Evolutionary conservation across 1,140 invertebrate species (phyloP).

Genomic region (Zaprionus kolodkinae): DNA sequence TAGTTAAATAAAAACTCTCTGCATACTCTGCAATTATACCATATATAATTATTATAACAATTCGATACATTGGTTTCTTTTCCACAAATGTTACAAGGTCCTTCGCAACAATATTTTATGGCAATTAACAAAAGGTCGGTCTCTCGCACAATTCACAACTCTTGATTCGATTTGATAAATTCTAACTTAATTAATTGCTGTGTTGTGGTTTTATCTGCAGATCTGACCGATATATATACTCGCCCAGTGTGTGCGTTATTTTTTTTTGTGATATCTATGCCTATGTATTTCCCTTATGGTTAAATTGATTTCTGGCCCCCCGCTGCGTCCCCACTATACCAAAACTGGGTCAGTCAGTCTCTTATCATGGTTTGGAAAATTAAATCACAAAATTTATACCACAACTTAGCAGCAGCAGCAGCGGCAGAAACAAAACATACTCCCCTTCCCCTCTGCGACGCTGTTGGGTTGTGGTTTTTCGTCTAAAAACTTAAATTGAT

Average conservation of each 20-base stretch:
- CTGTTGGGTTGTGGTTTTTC: constrained; percentile 47
- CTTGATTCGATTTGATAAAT: constrained; percentile 55
- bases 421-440: no score
- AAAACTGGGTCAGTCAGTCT: constrained; percentile 55
- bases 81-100: no score
- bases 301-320: constrained; percentile 69
- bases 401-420: constrained; percentile 19
- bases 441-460: background rate
- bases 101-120: constrained; percentile 41
- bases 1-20: no score
- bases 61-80: no score
- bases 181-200: constrained; percentile 69
- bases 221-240: constrained; percentile 37
- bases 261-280: constrained; percentile 27
- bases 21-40: no score
- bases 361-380: constrained; percentile 61
- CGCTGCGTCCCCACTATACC: constrained; percentile 31
- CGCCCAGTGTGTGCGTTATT: constrained; percentile 11
- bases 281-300: constrained; percentile 46
- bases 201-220: constrained; percentile 59
- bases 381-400: constrained; percentile 60
- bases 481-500: constrained; percentile 70
- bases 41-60: no score
- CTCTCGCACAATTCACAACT: constrained; percentile 31
- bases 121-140: constrained; percentile 55